Evolutionary conservation across 2,113 vertebrate genomes (phyloP), one percentile per base, ranked within the genome.

Genomic region (Melanerpes formicivorus): DNA sequence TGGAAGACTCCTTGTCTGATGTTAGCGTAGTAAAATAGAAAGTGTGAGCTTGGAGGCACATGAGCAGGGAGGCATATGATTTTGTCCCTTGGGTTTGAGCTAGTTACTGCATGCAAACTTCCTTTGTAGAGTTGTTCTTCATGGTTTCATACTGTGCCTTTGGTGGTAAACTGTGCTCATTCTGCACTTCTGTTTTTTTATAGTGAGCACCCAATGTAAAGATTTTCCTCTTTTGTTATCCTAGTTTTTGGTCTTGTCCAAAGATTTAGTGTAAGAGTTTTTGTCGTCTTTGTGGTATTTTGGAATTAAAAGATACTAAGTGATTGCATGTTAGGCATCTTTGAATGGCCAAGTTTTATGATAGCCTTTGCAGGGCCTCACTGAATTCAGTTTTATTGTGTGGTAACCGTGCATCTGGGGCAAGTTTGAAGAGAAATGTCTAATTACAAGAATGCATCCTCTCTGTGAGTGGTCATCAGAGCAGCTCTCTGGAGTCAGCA

Each of bases 21-120:
- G 4, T 8, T 11, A 6, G 2, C 29, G 15, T 19, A 10, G 55
- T 59, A 55, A 63, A 48, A 14, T 30, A 30, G 25, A 64, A 46
- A 16, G 14, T 1, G 9, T 46, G 6, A 25, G 10, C 3, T 1
- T 10, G 63, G 10, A 52, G 42, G 5, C 34, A 8, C 0, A 0
- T n/a, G 2, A 18, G 30, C 55, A 63, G 4, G 4, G 21, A 11
- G 8, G 9, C 1, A 0, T 64, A 8, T 0, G 0, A 0, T 46
- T 42, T 48, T 58, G 25, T 30, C 7, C 25, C 34, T 22, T 27
- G 63, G 29, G 18, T 69, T 58, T 73, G 18, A 88, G 29, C 26
- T 54, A 14, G 6, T 32, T 80, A 1, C 9, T 75, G 37, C 5
- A 4, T 5, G 6, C 62, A n/a, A 4, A 50, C 6, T n/a, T 60